Evolutionary conservation across 1,140 invertebrate species (phyloP), one percentile per base, ranked within the genome.

Genomic region (Chrysomallon squamiferum): DNA sequence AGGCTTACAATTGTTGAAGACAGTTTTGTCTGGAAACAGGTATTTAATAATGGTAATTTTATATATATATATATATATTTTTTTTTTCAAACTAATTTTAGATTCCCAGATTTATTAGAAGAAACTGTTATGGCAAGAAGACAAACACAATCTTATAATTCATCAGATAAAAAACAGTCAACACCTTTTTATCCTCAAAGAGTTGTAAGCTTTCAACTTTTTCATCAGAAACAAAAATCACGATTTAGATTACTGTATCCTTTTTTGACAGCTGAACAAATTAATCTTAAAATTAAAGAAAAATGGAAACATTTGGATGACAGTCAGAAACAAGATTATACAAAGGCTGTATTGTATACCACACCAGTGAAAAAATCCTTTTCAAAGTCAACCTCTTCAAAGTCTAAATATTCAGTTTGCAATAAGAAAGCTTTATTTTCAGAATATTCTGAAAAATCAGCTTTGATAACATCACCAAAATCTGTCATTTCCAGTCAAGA

Each of bases 251-350:
- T 62, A 15, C 54, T 61, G 11, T 80, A 80, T 65, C 76, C 78
- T 29, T 80, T 80, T 59, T 62, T 80, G 3, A 68, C 66, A 18
- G 61, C 59, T 52, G 62, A 65, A 20, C 78, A 80, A 50, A 78
- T 80, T 3, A 74, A 73, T 20, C 22, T 60, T 13, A 78, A 77
- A 62, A 59, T 78, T 0, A 69, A 71, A 57, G 57, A 75, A 5
- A 38, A 62, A n/a, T 80, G 78, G 78, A 76, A 74, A 25, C 60
- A 64, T 11, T 32, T 74, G 57, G 27, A 45, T 20, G 27, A 35
- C 13, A 30, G 35, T 30, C 57, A 72, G 47, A 73, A 68, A 65
- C 13, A 64, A 33, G 54, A 59, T 30, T 74, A 61, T 58, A 66
- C 54, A 2, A 72, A 71, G 57, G 27, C 63, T 35, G 30, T 59